phyloP scores from a whole-genome alignment of 2,113 vertebrate genomes.

The Lota lota region DNA sequence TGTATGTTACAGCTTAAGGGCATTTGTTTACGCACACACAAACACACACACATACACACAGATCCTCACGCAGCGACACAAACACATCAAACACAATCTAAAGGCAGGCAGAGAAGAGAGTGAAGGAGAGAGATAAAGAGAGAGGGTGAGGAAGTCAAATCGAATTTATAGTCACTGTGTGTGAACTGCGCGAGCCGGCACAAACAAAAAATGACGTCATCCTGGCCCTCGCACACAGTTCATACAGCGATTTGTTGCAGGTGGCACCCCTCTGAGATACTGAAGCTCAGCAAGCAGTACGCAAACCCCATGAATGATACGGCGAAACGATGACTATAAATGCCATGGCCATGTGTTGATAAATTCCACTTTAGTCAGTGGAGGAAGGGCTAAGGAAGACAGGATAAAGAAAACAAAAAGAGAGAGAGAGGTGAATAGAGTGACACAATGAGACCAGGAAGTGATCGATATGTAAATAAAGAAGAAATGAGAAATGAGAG shows the following conservation, averaged over 20 bases:
- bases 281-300: neutral
- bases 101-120: constrained; percentile 1
- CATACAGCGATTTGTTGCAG: too few relatives aligned
- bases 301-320: neutral
- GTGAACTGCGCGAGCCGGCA: too few relatives aligned
- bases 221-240: too few relatives aligned
- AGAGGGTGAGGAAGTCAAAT: neutral
- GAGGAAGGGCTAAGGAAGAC: neutral
- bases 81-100: too few relatives aligned
- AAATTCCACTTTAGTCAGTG: neutral
- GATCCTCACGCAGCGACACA: neutral
- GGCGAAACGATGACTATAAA: neutral
- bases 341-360: too few relatives aligned
- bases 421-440: neutral
- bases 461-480: neutral
- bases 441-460: too few relatives aligned
- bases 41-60: neutral
- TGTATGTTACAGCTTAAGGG: neutral
- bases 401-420: neutral
- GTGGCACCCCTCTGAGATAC: too few relatives aligned
- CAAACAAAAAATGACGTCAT: too few relatives aligned
- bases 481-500: neutral
- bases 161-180: too few relatives aligned
- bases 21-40: neutral
- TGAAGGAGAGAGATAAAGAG: constrained; percentile 1